These are phyloP conservation scores for Uloborus diversus DNA, from an alignment of 1,140 invertebrate species.

Conservation along the genomic window DNA sequence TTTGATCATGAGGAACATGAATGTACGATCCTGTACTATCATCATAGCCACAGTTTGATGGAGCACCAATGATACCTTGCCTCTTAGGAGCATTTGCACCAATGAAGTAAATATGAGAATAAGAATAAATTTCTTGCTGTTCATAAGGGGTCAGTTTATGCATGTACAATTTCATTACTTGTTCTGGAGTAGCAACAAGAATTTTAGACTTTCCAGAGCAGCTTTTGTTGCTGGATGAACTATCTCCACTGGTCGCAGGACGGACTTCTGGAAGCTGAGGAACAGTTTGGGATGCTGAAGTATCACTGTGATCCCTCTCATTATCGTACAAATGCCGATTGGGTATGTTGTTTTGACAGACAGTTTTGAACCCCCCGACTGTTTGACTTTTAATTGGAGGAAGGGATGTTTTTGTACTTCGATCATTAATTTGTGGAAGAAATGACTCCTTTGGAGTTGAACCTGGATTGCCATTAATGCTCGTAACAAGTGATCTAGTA, in stretches of 20 bases:
- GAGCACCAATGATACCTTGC: slow-evolving; percentile 83
- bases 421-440: slow-evolving; percentile 59
- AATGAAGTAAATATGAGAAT: slow-evolving; percentile 94
- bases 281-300: slow-evolving; percentile 30
- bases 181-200: slow-evolving; percentile 82
- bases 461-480: slow-evolving; percentile 58
- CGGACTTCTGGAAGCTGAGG: slow-evolving; percentile 45
- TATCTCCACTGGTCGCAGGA: slow-evolving; percentile 54
- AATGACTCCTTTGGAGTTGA: slow-evolving; percentile 57
- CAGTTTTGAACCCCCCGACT: slow-evolving; percentile 38
- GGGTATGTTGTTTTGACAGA: slow-evolving; percentile 30
- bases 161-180: slow-evolving; percentile 92
- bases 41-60: slow-evolving; percentile 92
- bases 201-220: slow-evolving; percentile 55
- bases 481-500: slow-evolving; percentile 66
- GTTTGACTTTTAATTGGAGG: slow-evolving; percentile 59
- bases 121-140: slow-evolving; percentile 93
- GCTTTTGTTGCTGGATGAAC: slow-evolving; percentile 55
- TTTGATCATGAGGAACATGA: slow-evolving; percentile 97
- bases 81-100: slow-evolving; percentile 95
- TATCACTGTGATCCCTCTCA: slow-evolving; percentile 19
- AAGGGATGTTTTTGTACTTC: slow-evolving; percentile 45
- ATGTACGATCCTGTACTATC: slow-evolving; percentile 98
- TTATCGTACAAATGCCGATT: slow-evolving; percentile 36
- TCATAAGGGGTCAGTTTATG: slow-evolving; percentile 94